phyloP scores from a whole-genome alignment of 35 echinoderm and acorn worm species.

The Ptychodera flava region DNA sequence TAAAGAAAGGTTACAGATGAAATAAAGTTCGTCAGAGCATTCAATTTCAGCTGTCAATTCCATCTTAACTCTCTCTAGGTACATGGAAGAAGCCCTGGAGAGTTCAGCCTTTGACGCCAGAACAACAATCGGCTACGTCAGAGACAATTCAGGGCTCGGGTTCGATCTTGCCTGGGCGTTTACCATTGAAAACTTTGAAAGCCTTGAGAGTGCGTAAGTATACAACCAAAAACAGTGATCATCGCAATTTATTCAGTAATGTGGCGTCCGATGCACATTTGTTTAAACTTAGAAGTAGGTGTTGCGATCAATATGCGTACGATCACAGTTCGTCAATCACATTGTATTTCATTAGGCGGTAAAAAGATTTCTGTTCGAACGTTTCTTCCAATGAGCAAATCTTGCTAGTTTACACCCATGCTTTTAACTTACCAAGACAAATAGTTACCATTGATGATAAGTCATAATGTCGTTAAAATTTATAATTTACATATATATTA shows the following conservation, averaged over 20 bases:
- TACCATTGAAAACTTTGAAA: not conserved
- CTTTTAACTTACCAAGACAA: not conserved
- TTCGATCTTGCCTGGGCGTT: not conserved
- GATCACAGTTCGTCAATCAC: too few relatives aligned
- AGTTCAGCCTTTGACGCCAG: not conserved
- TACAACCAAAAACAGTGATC: not conserved
- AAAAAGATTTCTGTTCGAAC: too few relatives aligned
- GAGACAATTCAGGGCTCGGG: not conserved
- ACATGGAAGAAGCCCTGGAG: not conserved
- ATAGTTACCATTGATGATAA: not conserved
- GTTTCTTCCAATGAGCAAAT: too few relatives aligned
- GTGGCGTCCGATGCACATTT: too few relatives aligned
- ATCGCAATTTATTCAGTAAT: too few relatives aligned
- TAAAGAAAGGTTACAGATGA: not conserved
- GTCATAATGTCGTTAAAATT: not conserved
- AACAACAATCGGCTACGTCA: not conserved
- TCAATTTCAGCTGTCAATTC: not conserved
- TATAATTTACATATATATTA: not conserved
- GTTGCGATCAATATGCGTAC: too few relatives aligned
- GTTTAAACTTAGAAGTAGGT: too few relatives aligned
- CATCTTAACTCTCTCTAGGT: too few relatives aligned
- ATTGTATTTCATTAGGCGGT: too few relatives aligned
- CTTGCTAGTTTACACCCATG: too few relatives aligned
- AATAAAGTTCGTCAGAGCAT: not conserved
- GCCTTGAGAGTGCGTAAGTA: not conserved